These are phyloP conservation scores for Xiphophorus birchmanni DNA, from an alignment of 2,797 vertebrate genomes.

Conservation along the genomic window DNA sequence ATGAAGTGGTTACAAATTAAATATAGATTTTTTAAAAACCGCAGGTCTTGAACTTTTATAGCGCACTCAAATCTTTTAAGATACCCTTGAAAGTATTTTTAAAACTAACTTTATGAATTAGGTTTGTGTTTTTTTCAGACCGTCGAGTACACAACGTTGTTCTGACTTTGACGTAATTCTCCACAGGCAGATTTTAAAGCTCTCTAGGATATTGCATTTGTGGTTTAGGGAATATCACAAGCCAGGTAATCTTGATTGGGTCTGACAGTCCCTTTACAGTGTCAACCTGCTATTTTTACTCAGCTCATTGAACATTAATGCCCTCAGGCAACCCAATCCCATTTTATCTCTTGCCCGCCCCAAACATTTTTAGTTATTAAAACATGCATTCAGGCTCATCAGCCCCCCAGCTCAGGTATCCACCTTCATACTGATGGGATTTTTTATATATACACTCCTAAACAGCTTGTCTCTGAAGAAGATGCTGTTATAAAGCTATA, in stretches of 20 bases:
- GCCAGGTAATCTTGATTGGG: slow-evolving; percentile 64
- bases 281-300: slow-evolving; percentile 72
- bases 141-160: background rate
- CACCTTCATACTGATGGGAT: background rate
- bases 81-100: background rate
- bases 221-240: slow-evolving; percentile 58
- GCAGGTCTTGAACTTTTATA: background rate
- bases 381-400: slow-evolving; percentile 30
- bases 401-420: slow-evolving; percentile 17
- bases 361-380: slow-evolving; percentile 47
- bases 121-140: background rate
- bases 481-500: background rate
- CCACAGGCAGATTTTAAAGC: slow-evolving; percentile 34
- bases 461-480: background rate
- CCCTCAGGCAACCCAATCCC: slow-evolving; percentile 41
- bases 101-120: background rate
- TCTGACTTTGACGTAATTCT: slow-evolving; percentile 43
- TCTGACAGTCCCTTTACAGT: slow-evolving; percentile 63
- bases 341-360: slow-evolving; percentile 35
- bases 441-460: background rate
- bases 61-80: background rate
- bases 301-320: slow-evolving; percentile 61
- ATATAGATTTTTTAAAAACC: background rate
- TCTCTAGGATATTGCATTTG: slow-evolving; percentile 58
- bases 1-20: background rate